Evolutionary conservation across 2,113 vertebrate genomes (phyloP).

Genomic region (Vulpes vulpes): DNA sequence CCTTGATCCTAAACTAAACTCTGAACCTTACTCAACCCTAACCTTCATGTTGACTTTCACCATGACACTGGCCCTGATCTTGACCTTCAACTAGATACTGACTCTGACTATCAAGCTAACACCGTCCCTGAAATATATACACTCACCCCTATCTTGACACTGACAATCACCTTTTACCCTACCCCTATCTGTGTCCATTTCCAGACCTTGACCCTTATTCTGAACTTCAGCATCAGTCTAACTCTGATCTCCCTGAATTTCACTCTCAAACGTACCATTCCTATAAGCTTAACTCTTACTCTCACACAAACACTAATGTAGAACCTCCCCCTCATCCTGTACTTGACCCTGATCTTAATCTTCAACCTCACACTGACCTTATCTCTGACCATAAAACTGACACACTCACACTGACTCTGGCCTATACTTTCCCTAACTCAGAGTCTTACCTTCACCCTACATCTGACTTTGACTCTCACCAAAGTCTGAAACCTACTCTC

Average conservation of each 20-base stretch:
- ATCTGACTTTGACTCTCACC: not conserved
- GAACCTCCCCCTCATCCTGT: not conserved
- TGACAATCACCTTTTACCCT: not conserved
- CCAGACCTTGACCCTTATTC: not conserved
- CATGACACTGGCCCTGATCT: not conserved
- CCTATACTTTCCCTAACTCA: not conserved
- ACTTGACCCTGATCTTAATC: not conserved
- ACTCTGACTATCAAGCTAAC: not conserved
- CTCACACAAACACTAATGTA: not conserved
- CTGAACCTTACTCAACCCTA: not conserved
- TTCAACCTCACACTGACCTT: not conserved
- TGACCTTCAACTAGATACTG: not conserved
- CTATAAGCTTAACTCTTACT: not conserved
- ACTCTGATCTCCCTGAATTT: not conserved
- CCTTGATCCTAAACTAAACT: not conserved
- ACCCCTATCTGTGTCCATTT: not conserved
- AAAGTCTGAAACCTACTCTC: not conserved
- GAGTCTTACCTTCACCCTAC: not conserved
- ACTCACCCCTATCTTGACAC: not conserved
- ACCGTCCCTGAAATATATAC: not conserved
- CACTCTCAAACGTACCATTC: not conserved
- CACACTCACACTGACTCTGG: not conserved
- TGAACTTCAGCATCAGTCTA: not conserved
- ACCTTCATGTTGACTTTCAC: not conserved
- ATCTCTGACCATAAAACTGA: not conserved